Evolutionary conservation across 1,140 invertebrate genomes (phyloP), one percentile per base, ranked within the genome.

Genomic region (Cyclargus thomasi): DNA sequence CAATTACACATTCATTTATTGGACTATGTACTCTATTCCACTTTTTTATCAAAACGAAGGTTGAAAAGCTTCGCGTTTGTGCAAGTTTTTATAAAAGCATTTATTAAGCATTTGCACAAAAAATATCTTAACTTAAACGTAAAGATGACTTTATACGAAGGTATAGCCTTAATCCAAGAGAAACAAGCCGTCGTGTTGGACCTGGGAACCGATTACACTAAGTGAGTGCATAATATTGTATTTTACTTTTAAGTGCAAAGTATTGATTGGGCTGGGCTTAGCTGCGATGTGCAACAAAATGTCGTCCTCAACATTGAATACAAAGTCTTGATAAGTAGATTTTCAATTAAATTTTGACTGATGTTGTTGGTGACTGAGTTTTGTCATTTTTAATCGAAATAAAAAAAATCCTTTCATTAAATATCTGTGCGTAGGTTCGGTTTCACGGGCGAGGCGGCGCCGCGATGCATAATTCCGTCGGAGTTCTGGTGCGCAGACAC

Each of bases 131-230:
- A 0, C 0, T 29, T 18, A 47, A 23, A 62, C 4, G 21, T 53
- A 76, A 71, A 29, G 69, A 94, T 95, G 92, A 92, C 94, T 11
- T 80, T 95, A 6, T 97, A 96, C 80, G 96, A 97, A 90, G 93
- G 94, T 29, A 92, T 95, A 67, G 93, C 94, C 22, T 92, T 95
- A 67, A 94, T 95, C 71, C 94, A 94, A 74, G 97, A 98, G 70
- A 98, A 98, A 85, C 94, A 96, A 85, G 93, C 95, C 16, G 95
- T 99, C 0, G 95, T 99, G 1, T 85, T 99, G 67, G 97, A 99
- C 85, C 95, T 99, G 70, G 98, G 98, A 53, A 92, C 93, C 53
- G 96, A 96, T 35, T 99, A 97, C 79, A 99, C 98, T 1, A 99
- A 99, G 97, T 98, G 92, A 92, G 90, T 89, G 17, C 6, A 35